Percentiles rank a stretch among this genome's conserved stretches.
Evolutionary conservation across 2,888 invertebrate species (phyloP).

Genomic region (Apamea crenata): DNA sequence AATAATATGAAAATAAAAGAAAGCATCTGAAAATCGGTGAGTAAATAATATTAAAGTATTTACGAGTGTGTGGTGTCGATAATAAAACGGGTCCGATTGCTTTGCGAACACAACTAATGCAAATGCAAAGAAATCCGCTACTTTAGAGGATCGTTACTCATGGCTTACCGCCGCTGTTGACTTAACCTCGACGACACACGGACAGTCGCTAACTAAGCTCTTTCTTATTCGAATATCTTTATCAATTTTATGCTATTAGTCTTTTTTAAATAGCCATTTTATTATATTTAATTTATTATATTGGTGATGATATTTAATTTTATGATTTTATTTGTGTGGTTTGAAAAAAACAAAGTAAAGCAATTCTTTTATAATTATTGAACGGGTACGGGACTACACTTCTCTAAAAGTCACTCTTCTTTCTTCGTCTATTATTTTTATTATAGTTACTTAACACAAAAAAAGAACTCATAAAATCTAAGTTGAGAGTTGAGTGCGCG

Average conservation of each 20-base stretch:
- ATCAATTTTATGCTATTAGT: conserved; percentile 35
- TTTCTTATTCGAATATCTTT: conserved; percentile 44
- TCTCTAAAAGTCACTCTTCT: background rate
- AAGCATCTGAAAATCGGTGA: conserved; percentile 61
- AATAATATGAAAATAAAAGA: background rate
- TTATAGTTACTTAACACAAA: background rate
- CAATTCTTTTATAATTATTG: background rate
- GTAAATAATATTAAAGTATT: conserved; percentile 73
- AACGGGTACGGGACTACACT: background rate
- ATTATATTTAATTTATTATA: conserved; percentile 4
- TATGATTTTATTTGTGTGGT: background rate
- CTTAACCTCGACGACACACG: conserved; percentile 76
- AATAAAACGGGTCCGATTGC: conserved; percentile 73
- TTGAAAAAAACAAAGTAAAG: background rate
- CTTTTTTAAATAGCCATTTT: conserved; percentile 8
- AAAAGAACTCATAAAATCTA: conserved; percentile 22
- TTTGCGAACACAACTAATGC: conserved; percentile 76
- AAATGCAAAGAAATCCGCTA: conserved; percentile 84
- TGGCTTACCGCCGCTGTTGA: conserved; percentile 83
- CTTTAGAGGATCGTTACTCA: conserved; percentile 85
- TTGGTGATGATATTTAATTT: background rate
- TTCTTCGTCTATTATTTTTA: background rate
- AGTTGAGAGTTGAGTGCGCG: conserved; percentile 65
- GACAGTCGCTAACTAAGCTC: conserved; percentile 64
- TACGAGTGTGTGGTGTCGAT: conserved; percentile 72